Evolutionary conservation across 2,113 vertebrate species (phyloP), one percentile per base, ranked within the genome.

Genomic region (Balaeniceps rex): DNA sequence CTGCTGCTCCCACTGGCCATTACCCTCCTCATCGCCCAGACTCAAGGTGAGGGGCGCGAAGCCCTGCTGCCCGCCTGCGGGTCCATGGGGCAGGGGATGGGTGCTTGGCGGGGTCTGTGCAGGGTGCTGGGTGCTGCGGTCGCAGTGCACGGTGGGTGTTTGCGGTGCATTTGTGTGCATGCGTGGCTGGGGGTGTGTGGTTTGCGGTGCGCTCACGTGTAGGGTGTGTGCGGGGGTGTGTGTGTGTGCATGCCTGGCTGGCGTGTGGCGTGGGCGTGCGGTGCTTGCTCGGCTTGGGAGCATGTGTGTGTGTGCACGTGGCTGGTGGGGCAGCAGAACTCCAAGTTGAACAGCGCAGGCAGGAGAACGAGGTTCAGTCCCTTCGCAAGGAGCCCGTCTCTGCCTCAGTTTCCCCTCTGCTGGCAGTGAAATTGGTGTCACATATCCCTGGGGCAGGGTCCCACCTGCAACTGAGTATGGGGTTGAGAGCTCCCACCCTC

Each of bases 91-190:
- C 19, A 40, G 38, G 72, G 49, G 4, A 2, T 0, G 25, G 46
- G 34, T 28, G 10, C 51, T 42, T 1, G 0, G 14, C 0, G 2
- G 57, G 47, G 19, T 64, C 65, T 38, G 8, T 0, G 1, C 18
- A 12, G 68, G 12, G 31, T 11, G 51, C 31, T 1, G 16, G 40
- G 9, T 6, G 36, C 12, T n/a, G n/a, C 2, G 4, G 38, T 46
- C 0, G 6, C 3, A 4, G 44, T 7, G 40, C 6, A 5, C 0
- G 2, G 44, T 2, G 8, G 25, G 6, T 5, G 33, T 23, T 29
- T 12, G 36, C 3, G 4, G 25, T 24, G 60, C 9, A 2, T 40
- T 38, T 51, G 63, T 7, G 9, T 19, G 19, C 0, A 2, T 31
- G 52, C 8, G 1, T 9, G 34, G 24, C 24, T 2, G 47, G 6